phyloP scores from a whole-genome alignment of 1,140 invertebrate genomes.

The Drosophila grimshawi region DNA sequence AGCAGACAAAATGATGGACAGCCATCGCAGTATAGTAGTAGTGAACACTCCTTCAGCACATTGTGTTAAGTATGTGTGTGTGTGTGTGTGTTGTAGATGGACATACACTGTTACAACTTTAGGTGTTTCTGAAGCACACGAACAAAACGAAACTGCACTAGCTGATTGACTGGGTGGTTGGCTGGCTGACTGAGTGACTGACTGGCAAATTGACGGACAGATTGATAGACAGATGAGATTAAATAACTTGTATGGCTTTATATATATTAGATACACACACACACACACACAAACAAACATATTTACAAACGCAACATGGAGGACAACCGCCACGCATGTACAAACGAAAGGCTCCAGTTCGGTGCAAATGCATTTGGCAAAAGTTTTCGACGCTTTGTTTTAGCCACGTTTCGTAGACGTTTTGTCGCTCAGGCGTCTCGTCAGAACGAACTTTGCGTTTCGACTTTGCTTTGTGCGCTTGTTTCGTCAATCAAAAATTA shows the following conservation, averaged over 20 bases:
- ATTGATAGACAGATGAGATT: conserved; percentile 83
- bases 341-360: conserved; percentile 48
- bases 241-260: conserved; percentile 77
- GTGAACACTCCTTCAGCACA: conserved; percentile 37
- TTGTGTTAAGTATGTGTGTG: conserved; percentile 44
- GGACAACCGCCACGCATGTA: conserved; percentile 63
- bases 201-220: conserved; percentile 81
- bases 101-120: conserved; percentile 38
- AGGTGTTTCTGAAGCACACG: conserved; percentile 28
- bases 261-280: conserved; percentile 44
- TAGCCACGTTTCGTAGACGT: conserved; percentile 7
- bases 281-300: conserved; percentile 20
- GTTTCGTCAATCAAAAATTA: conserved; percentile 81
- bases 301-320: conserved; percentile 17
- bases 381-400: conserved; percentile 45
- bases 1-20: conserved; percentile 83
- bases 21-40: conserved; percentile 70
- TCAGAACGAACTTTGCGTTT: conserved; percentile 61
- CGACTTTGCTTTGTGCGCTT: conserved; percentile 56
- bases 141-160: conserved; percentile 40
- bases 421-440: conserved; percentile 53
- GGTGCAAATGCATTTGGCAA: conserved; percentile 61
- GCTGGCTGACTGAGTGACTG: conserved; percentile 67
- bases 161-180: conserved; percentile 48
- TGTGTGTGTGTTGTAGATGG: conserved; percentile 37